Conservation (phyloP, 2,797 vertebrate genomes). For the Acrossocheilus fasciatus region DNA sequence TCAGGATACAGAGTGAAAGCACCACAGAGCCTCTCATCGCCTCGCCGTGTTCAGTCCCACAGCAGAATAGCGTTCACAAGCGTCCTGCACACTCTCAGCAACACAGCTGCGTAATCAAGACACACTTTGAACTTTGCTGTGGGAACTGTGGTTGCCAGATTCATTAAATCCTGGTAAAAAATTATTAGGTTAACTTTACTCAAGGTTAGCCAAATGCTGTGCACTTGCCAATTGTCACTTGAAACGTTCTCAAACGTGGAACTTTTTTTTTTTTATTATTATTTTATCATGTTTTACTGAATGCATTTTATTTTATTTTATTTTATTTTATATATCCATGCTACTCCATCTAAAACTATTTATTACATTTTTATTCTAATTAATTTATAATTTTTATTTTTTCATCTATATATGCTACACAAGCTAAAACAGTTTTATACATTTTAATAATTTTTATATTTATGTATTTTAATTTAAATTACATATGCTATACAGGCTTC, state of each 20-base stretch:
- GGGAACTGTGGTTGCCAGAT: slow-evolving; percentile 27
- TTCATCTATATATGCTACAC: neutral
- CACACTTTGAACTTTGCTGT: neutral
- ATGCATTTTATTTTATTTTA: neutral
- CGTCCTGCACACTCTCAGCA: neutral
- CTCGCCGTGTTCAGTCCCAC: neutral
- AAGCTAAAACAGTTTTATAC: neutral
- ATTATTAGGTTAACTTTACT: too few species aligned
- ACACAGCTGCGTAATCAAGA: neutral
- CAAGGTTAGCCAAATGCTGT: too few species aligned
- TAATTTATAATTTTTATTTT: neutral
- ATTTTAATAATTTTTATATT: neutral
- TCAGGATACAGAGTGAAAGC: slow-evolving; percentile 24
- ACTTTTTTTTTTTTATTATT: too few species aligned
- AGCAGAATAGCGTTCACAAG: neutral
- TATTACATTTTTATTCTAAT: neutral
- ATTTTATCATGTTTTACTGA: neutral
- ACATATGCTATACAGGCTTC: neutral
- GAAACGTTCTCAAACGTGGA: too few species aligned
- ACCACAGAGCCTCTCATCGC: neutral
- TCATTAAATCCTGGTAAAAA: too few species aligned
- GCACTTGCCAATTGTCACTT: too few species aligned
- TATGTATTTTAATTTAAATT: neutral
- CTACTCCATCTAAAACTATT: too few species aligned
- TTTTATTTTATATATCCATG: neutral